A percentile compares a stretch with the other conserved stretches of the same genome.
phyloP scores from a whole-genome alignment of 2,113 vertebrate genomes.

The Apeltes quadracus region DNA sequence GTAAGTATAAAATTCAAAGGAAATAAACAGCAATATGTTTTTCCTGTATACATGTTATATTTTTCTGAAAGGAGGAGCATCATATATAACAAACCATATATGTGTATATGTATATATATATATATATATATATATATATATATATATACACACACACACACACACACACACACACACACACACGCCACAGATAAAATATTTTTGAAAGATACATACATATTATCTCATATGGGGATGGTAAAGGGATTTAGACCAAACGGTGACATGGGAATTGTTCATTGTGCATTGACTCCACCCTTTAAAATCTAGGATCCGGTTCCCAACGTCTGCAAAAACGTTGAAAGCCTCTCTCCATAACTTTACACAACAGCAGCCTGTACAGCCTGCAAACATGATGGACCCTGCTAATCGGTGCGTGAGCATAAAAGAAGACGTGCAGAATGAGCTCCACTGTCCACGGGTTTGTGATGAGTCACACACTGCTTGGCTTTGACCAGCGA shows the following conservation, averaged over 20 bases:
- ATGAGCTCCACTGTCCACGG: conserved; percentile 53
- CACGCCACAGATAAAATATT: conserved; percentile 82
- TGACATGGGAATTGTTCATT: conserved; percentile 82
- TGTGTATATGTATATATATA: conserved; percentile 47
- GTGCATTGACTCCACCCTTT: conserved; percentile 76
- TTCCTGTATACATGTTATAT: conserved; percentile 79
- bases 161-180: conserved; percentile 47
- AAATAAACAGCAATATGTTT: conserved; percentile 84
- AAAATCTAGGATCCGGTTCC: conserved; percentile 60
- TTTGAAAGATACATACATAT: conserved; percentile 82
- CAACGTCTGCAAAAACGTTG: conserved; percentile 56
- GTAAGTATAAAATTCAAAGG: conserved; percentile 87
- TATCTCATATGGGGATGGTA: conserved; percentile 81
- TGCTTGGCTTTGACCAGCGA: conserved; percentile 70
- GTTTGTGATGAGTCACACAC: conserved; percentile 63
- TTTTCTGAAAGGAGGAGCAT: conserved; percentile 83
- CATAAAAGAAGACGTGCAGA: conserved; percentile 58
- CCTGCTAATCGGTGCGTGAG: conserved; percentile 45
- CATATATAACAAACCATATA: conserved; percentile 83
- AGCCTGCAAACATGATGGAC: conserved; percentile 62
- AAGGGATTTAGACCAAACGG: conserved; percentile 74
- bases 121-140: conserved; percentile 64
- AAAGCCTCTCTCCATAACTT: conserved; percentile 55
- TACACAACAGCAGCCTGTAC: conserved; percentile 70
- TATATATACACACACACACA: background rate